Evolutionary conservation across 2,888 invertebrate genomes (phyloP), one percentile per base, ranked within the genome.

Genomic region (Xylota sylvarum): DNA sequence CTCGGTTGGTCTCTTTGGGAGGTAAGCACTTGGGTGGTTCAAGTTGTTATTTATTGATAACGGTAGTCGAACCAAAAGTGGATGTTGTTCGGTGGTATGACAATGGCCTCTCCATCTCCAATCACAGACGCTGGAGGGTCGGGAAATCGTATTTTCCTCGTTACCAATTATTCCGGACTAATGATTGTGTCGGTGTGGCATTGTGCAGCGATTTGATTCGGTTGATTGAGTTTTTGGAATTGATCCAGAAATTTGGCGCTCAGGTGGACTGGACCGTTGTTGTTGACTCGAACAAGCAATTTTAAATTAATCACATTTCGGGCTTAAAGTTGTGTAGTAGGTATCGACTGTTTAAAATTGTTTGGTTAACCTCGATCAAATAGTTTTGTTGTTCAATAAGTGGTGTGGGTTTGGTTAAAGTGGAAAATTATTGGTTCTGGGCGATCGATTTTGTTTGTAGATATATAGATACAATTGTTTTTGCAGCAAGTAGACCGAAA

Each of bases 1-100:
- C 17, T 32, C 4, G 46, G 56, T 37, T 19, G 27, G 52, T 56
- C 81, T 64, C 43, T 69, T 52, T 65, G 60, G 58, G 58, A 37
- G 40, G 67, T 35, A 56, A 48, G 23, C 69, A 67, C 82, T 82
- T 86, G 86, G 77, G 86, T 78, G 86, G 86, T 40, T 69, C 73
- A 50, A 62, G 73, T 72, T 62, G 73, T 82, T 73, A 86, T 86
- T 86, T 86, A 86, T 86, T 86, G 86, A 86, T 78, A 86, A 82
- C 82, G 82, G 76, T 79, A 74, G 79, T 70, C 60, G 40, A 58
- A 27, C 60, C 50, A 67, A 67, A 60, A 62, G 37, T 81, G 43
- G 46, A 74, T 69, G n/a, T 65, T 60, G 78, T 73, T 73, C 6
- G 30, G 32, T 50, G 19, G 40, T 50, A 52, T 43, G 43, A 76